phyloP scores from a whole-genome alignment of 2,888 invertebrate genomes.

The Oxystoma pomonae region DNA sequence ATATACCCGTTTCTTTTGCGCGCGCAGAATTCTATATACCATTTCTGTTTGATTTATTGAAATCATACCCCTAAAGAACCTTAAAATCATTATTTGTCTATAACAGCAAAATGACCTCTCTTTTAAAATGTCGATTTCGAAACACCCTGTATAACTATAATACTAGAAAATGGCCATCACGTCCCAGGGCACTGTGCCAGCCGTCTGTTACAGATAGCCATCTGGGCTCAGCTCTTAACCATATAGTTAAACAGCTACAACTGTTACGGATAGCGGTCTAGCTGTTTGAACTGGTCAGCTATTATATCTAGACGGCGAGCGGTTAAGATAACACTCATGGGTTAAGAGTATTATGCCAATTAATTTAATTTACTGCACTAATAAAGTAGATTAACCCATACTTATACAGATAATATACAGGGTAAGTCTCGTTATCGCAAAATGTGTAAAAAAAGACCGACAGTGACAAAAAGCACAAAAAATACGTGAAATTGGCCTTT shows the following conservation, averaged over 20 bases:
- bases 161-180: not conserved
- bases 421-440: too few relatives aligned
- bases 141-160: not conserved
- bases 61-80: too few relatives aligned
- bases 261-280: not conserved
- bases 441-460: too few relatives aligned
- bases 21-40: too few relatives aligned
- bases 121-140: too few relatives aligned
- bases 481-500: too few relatives aligned
- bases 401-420: too few relatives aligned
- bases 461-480: too few relatives aligned
- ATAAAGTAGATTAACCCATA: not conserved
- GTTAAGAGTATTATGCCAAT: not conserved
- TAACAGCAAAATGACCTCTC: too few relatives aligned
- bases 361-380: not conserved
- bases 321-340: not conserved
- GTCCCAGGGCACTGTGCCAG: not conserved
- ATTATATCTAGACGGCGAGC: not conserved
- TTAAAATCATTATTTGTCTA: too few relatives aligned
- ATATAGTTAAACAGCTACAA: not conserved
- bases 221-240: not conserved
- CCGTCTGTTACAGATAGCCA: not conserved
- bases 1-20: too few relatives aligned
- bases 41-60: too few relatives aligned
- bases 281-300: not conserved